Evolutionary conservation across 2,888 invertebrate genomes (phyloP), one percentile per base, ranked within the genome.

Genomic region (Ypsolopha sequella): DNA sequence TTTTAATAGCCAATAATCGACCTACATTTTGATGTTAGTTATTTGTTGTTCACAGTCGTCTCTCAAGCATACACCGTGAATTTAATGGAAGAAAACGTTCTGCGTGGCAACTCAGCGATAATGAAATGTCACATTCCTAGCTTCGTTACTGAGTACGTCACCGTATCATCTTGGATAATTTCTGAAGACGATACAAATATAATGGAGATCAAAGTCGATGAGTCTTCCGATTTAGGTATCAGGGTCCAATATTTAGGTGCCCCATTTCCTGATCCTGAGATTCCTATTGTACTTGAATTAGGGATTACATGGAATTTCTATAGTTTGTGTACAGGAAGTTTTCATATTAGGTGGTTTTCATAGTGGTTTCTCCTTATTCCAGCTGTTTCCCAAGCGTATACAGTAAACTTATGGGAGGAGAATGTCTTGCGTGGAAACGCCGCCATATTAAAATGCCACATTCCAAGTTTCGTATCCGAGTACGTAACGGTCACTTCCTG

Each of bases 381-480:
- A 96, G 96, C 95, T 84, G 95, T 96, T 66, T 93, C 94, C 64
- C 95, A 96, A 89, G 89, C 91, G 56, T 96, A 95, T 87, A 92
- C 91, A 66, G 93, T 95, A 65, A 95, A 95, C 88, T 92, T 96
- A 67, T 95, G 95, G 95, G 95, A 95, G 79, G 95, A 96, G 82
- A 95, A 95, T 82, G 95, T 96, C 58, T 90, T 96, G 65, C 91
- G 93, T 71, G 95, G 95, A 67, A 96, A 96, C 86, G 92, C 95
- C 64, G 96, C 94, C 65, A 93, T 95, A 79, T 88, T 96, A 68
- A 95, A 96, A 90, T 96, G 96, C 88, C 95, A 95, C 84, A 94
- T 96, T 80, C 95, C 96, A 68, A 95, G 95, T 88, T 96, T 96
- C 87, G 95, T 95, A 67, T 93, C 95, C 73, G 96, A 96, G 88